Base-by-base conservation (phyloP, 2,888 invertebrate species). In the Sympetrum striolatum region DNA sequence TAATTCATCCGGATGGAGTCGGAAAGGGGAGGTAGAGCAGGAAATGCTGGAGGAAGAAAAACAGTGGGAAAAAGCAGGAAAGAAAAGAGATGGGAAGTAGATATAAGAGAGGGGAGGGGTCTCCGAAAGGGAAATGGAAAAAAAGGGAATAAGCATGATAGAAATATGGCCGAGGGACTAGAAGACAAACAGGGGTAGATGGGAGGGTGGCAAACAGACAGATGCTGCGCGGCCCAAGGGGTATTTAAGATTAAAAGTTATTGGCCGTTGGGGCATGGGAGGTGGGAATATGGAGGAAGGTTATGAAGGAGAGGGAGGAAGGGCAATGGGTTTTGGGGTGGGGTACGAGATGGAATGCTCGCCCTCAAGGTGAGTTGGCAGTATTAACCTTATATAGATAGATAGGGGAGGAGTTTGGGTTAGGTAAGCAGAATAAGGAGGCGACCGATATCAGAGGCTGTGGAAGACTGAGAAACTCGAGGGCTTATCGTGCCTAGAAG, bases 171-270 rank as follows among this genome's bases (percentile, higher is more conserved):
- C 73, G 73, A 64, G 86, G 86, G 60, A 86, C 35, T 35, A 39
- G 86, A 60, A 60, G 60, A 86, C 60, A 31, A 53, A 37, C 58
- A 35, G 82, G 82, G 82, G 82, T 31, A 31, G 86, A 48, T 35
- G 18, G 35, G 60, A 37, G 86, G 86, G 60, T 86, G 86, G 86
- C 86, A 86, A 86, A 86, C 60, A 86, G 60, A 86, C 86, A 86
- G 86, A 86, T 60, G 60, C 86, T 37, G 86, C n/a, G 37, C 37
- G 60, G 86, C 86, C 86, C 86, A 86, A 35, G 86, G 86, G 86
- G 86, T 86, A 86, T 64, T 86, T 86, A 86, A 86, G 86, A 86
- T 86, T 86, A 86, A 86, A 86, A 86, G 86, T 86, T 86, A 86
- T 86, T 86, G 86, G 86, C 86, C 86, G 86, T 60, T 37, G 64